Evolutionary conservation across 2,113 vertebrate species (phyloP), one percentile per base, ranked within the genome.

Genomic region (Pelecanus crispus): DNA sequence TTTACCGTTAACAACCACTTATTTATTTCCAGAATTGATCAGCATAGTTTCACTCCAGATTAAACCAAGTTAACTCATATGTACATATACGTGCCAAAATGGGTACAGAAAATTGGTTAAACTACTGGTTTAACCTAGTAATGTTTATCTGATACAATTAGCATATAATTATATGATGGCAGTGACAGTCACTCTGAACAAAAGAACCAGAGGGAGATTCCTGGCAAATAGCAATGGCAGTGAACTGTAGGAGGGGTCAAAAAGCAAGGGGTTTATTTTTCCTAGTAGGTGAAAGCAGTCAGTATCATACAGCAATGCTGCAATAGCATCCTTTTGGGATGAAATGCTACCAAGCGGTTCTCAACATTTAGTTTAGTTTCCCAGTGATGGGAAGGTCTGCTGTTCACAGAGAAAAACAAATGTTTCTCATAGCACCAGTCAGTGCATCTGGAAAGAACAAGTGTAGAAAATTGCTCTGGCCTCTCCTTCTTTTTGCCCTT

Each of bases 31-130:
- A 73, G 40, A 80, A 61, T 1, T 56, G 29, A 75, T 77, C n/a
- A 65, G 14, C 44, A 66, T 4, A 45, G 16, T 61, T 78, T 88
- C 45, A 78, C 22, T 74, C 25, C 38, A 61, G 11, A 73, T 58
- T 29, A 74, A 77, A 63, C 2, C 12, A 74, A 31, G 34, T 25
- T 40, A 81, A 72, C 18, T 40, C 38, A 40, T 19, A 44, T 3
- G 2, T 9, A 62, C 4, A 19, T 25, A 19, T 7, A 45, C 0
- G 0, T 44, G 56, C 31, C 50, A 42, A 88, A 70, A 75, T 2
- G 9, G 14, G 14, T 82, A 74, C 24, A 49, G 70, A 87, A 87
- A 78, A 85, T 34, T 28, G 7, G 4, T 49, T 85, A 8, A 78
- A 34, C 65, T 55, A 28, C 56, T 32, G 36, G 3, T 13, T 61